phyloP scores from a whole-genome alignment of 2,113 vertebrate genomes.

The Verasper variegatus region DNA sequence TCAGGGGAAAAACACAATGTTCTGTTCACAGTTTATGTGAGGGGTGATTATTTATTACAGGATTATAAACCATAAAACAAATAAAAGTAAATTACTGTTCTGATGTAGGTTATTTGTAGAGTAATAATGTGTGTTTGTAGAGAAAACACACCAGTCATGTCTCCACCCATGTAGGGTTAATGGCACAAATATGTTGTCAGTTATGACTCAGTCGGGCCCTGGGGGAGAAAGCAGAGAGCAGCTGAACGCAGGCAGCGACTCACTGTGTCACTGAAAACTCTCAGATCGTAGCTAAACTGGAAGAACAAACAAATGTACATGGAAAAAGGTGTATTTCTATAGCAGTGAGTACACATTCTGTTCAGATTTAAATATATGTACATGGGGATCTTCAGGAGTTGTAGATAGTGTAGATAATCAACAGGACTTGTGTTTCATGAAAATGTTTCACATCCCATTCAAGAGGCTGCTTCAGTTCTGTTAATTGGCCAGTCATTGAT shows the following conservation, averaged over 20 bases:
- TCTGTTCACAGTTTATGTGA: too few relatives aligned
- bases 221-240: slow-evolving; percentile 25
- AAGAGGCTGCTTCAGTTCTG: too few relatives aligned
- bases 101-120: background rate
- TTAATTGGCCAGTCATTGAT: too few relatives aligned
- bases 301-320: background rate
- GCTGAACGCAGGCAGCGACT: slow-evolving; percentile 40
- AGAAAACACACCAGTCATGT: background rate
- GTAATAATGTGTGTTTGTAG: background rate
- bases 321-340: background rate
- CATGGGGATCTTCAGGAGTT: background rate
- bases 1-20: background rate
- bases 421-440: background rate
- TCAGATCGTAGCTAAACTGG: background rate
- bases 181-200: slow-evolving; percentile 5
- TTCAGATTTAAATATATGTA: background rate
- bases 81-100: background rate
- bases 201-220: slow-evolving; percentile 37
- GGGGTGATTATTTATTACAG: too few relatives aligned
- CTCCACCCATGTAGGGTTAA: background rate
- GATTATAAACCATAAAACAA: background rate
- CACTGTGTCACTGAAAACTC: background rate
- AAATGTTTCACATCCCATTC: too few relatives aligned
- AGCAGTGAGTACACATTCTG: background rate
- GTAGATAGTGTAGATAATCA: background rate